Percentiles rank a stretch among this genome's conserved stretches.
Evolutionary conservation across 2,888 invertebrate genomes (phyloP).

Genomic region (Hypsopygia costalis): DNA sequence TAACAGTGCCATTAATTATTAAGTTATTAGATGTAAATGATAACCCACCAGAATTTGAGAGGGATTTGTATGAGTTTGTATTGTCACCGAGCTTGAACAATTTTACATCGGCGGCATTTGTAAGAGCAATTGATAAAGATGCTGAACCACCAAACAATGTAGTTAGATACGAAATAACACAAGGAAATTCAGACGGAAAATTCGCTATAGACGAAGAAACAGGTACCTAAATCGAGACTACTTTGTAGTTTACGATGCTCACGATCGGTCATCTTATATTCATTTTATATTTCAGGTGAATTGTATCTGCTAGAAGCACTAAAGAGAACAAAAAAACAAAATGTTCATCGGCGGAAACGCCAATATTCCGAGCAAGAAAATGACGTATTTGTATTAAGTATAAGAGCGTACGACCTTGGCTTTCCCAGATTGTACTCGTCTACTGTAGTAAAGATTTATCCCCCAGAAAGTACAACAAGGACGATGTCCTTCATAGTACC

Average conservation of each 20-base stretch:
- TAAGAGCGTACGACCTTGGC: slow-evolving; percentile 92
- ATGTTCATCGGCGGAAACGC: slow-evolving; percentile 66
- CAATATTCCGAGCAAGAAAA: slow-evolving; percentile 65
- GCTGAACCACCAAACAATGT: slow-evolving; percentile 92
- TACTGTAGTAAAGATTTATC: slow-evolving; percentile 88
- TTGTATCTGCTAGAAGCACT: slow-evolving; percentile 81
- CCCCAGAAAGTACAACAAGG: slow-evolving; percentile 87
- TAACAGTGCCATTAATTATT: slow-evolving; percentile 86
- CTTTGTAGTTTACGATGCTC: not conserved
- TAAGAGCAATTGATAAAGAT: slow-evolving; percentile 92
- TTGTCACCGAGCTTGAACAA: slow-evolving; percentile 86
- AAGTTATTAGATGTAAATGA: slow-evolving; percentile 91
- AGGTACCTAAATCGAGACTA: slow-evolving; percentile 56
- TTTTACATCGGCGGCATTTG: slow-evolving; percentile 88
- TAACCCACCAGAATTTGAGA: slow-evolving; percentile 91
- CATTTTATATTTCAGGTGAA: slow-evolving; percentile 72
- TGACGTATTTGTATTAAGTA: slow-evolving; percentile 83
- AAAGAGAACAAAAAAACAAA: slow-evolving; percentile 64
- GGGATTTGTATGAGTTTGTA: slow-evolving; percentile 89
- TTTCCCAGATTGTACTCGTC: slow-evolving; percentile 88
- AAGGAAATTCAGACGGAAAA: slow-evolving; percentile 87
- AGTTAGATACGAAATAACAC: slow-evolving; percentile 90
- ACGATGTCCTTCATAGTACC: slow-evolving; percentile 92
- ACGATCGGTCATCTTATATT: not conserved
- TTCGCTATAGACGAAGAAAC: slow-evolving; percentile 88